These are phyloP conservation scores for Ciconia stormi DNA, from an alignment of 2,113 vertebrate species.

Conservation along the genomic window DNA sequence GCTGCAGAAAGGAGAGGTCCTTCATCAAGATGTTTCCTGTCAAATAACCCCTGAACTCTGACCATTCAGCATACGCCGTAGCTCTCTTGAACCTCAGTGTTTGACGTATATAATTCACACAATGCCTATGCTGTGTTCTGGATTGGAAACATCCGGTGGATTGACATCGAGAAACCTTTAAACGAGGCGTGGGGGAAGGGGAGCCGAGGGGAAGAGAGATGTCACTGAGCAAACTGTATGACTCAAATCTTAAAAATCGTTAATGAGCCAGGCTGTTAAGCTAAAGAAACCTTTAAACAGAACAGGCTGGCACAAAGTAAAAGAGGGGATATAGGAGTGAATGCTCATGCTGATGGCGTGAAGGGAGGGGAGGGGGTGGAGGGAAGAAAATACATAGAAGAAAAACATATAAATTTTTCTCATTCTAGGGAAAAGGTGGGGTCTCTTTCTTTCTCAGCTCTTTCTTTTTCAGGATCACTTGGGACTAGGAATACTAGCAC, in stretches of 20 bases:
- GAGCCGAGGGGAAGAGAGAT: not conserved
- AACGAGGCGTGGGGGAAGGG: not conserved
- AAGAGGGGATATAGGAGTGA: not conserved
- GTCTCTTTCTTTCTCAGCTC: not conserved
- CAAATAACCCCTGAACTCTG: conserved; percentile 16
- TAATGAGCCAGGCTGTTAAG: not conserved
- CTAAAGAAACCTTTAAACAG: not conserved
- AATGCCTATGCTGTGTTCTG: conserved; percentile 1
- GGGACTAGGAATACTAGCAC: not conserved
- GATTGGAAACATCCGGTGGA: not conserved
- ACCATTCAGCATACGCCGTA: not conserved
- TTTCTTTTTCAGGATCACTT: not conserved
- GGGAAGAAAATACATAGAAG: not conserved
- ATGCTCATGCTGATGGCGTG: not conserved
- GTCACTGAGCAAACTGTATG: not conserved
- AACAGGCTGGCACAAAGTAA: not conserved
- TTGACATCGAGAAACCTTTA: not conserved
- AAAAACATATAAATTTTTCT: not conserved
- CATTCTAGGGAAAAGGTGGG: not conserved
- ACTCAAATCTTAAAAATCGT: not conserved
- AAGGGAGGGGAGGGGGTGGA: not conserved
- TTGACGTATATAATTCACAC: not conserved
- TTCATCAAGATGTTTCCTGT: conserved; percentile 28
- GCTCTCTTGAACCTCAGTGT: not conserved
- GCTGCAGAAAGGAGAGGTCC: conserved; percentile 10